Percentiles rank a stretch among this genome's conserved stretches.
Conservation (phyloP, 2,797 vertebrate species). For the Rhyacichthys aspro region DNA sequence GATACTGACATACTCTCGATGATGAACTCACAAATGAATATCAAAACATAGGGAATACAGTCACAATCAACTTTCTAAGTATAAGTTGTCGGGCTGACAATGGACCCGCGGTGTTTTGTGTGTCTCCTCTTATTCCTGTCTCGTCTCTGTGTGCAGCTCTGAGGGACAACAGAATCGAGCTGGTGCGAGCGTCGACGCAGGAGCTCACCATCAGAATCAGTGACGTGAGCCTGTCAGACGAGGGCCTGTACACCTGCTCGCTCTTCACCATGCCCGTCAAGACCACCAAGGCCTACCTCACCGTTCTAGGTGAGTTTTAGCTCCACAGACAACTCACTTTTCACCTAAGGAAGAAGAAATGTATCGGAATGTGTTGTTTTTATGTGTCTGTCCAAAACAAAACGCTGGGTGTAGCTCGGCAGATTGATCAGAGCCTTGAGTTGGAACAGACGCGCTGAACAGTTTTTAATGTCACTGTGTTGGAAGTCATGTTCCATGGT, state of each 20-base stretch:
- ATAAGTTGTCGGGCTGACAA: not conserved
- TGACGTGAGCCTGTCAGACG: constrained; percentile 92
- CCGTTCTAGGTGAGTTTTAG: constrained; percentile 89
- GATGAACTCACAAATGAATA: too few relatives aligned
- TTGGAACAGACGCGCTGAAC: too few relatives aligned
- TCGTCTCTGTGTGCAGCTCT: constrained; percentile 78
- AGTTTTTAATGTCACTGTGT: too few relatives aligned
- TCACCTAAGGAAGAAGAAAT: too few relatives aligned
- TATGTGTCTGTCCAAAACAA: too few relatives aligned
- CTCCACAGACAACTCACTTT: constrained; percentile 17
- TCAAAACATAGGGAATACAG: too few relatives aligned
- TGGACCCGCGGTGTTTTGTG: constrained; percentile 8
- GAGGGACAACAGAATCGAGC: constrained; percentile 95
- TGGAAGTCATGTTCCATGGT: too few relatives aligned
- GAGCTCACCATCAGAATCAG: constrained; percentile 97
- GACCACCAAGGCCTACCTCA: constrained; percentile 97
- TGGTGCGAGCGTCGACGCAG: constrained; percentile 92
- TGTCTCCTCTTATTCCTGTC: constrained; percentile 7
- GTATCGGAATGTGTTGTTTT: not conserved
- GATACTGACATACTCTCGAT: too few relatives aligned
- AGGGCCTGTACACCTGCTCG: constrained; percentile 98
- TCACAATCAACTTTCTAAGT: too few relatives aligned
- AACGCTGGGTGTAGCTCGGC: too few relatives aligned
- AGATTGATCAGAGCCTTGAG: too few relatives aligned
- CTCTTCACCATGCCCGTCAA: constrained; percentile 99